These are phyloP conservation scores for Thunnus albacares DNA, from an alignment of 2,797 vertebrate genomes.

Conservation along the genomic window DNA sequence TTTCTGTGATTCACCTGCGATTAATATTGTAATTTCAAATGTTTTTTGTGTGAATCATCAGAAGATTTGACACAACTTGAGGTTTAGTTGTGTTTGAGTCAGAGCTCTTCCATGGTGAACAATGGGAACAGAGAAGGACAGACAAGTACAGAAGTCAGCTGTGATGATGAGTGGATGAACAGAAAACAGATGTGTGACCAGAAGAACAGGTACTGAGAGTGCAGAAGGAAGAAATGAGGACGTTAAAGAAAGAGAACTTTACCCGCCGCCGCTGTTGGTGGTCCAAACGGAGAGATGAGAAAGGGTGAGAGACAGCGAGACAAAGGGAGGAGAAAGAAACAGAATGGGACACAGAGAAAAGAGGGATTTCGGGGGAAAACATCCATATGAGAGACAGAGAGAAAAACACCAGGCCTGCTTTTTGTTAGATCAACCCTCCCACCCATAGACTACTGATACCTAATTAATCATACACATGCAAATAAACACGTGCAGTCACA, in stretches of 20 bases:
- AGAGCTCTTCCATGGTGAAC: conserved; percentile 76
- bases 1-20: conserved; percentile 6
- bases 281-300: conserved; percentile 86
- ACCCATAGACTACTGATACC: conserved; percentile 12
- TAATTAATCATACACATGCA: conserved; percentile 40
- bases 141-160: conserved; percentile 66
- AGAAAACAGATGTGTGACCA: conserved; percentile 77
- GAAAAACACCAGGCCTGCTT: conserved; percentile 71
- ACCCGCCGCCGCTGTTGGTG: conserved; percentile 89
- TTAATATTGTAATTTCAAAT: conserved; percentile 2
- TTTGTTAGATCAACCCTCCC: conserved; percentile 63
- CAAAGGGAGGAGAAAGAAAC: conserved; percentile 65
- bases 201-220: conserved; percentile 74
- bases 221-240: conserved; percentile 68
- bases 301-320: conserved; percentile 77
- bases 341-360: conserved; percentile 71
- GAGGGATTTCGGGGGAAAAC: conserved; percentile 74
- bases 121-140: conserved; percentile 66
- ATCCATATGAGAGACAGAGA: conserved; percentile 80
- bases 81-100: conserved; percentile 57
- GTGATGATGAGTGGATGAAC: conserved; percentile 62
- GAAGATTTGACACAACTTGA: conserved; percentile 41
- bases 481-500: conserved; percentile 11
- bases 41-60: conserved; percentile 21
- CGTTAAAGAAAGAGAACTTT: conserved; percentile 82